These are phyloP conservation scores for Crenuchus spilurus DNA, from an alignment of 2,797 vertebrate species.

Conservation along the genomic window DNA sequence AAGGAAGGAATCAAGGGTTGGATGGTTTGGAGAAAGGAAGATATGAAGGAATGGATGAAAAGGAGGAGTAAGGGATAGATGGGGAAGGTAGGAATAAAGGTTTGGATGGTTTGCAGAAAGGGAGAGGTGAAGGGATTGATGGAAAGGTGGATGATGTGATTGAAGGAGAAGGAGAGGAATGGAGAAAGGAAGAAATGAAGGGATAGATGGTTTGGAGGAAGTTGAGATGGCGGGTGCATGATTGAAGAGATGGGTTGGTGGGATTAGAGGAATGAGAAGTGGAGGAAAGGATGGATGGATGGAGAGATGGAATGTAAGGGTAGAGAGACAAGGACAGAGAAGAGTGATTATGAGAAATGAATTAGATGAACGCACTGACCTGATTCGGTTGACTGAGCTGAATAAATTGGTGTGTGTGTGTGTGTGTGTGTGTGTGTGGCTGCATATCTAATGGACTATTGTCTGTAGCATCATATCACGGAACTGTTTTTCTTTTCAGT, in stretches of 20 bases:
- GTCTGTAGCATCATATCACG: neutral
- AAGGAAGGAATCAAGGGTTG: too few relatives aligned
- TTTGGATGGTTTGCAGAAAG: too few relatives aligned
- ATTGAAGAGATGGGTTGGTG: neutral
- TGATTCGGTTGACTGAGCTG: slow-evolving; percentile 26
- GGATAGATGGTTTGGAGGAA: neutral
- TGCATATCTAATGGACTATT: neutral
- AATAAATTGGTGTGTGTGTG: neutral
- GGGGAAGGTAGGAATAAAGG: neutral
- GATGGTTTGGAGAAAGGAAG: too few relatives aligned
- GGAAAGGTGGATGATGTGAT: neutral
- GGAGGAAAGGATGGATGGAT: neutral
- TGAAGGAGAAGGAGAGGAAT: neutral
- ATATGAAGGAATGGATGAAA: neutral
- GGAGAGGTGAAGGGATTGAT: neutral
- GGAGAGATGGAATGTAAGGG: neutral
- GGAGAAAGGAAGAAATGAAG: neutral
- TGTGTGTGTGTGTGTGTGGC: neutral
- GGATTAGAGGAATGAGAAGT: neutral
- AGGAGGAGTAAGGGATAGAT: neutral
- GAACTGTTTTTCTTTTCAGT: neutral
- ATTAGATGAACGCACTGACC: slow-evolving; percentile 23
- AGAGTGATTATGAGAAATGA: neutral
- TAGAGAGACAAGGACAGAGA: neutral
- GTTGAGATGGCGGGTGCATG: neutral